These are phyloP conservation scores for Alviniconcha marisindica DNA, from an alignment of 1,140 invertebrate species.

Conservation along the genomic window DNA sequence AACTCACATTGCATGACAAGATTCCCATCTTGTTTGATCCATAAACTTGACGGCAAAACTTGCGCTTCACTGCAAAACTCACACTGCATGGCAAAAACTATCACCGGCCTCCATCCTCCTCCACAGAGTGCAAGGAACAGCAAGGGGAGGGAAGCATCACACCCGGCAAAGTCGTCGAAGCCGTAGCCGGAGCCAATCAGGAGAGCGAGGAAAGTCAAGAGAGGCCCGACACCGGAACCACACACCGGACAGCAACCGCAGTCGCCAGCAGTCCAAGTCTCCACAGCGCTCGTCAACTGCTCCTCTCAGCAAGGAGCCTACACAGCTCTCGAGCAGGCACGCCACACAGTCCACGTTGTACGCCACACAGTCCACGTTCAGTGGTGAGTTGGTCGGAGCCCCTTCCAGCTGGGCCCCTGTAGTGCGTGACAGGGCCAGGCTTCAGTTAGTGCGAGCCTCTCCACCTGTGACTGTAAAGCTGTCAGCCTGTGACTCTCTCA, in stretches of 20 bases:
- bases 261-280: neutral
- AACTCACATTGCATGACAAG: no score
- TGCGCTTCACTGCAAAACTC: neutral
- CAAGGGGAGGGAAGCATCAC: neutral
- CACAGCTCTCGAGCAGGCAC: constrained; percentile 3
- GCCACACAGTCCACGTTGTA: neutral
- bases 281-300: neutral
- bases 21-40: neutral
- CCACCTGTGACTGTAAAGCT: neutral
- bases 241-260: neutral
- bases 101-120: neutral
- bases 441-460: neutral
- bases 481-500: neutral
- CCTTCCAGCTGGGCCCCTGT: neutral
- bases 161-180: constrained; percentile 20
- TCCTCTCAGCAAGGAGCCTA: neutral
- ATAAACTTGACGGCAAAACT: neutral
- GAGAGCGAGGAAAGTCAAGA: neutral
- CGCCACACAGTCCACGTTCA: neutral
- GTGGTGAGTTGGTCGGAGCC: neutral
- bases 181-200: constrained; percentile 35
- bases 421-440: neutral
- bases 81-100: neutral
- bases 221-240: constrained; percentile 2
- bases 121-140: neutral